Base-by-base conservation (phyloP, 2,888 invertebrate species). In the Elysia crispata region DNA sequence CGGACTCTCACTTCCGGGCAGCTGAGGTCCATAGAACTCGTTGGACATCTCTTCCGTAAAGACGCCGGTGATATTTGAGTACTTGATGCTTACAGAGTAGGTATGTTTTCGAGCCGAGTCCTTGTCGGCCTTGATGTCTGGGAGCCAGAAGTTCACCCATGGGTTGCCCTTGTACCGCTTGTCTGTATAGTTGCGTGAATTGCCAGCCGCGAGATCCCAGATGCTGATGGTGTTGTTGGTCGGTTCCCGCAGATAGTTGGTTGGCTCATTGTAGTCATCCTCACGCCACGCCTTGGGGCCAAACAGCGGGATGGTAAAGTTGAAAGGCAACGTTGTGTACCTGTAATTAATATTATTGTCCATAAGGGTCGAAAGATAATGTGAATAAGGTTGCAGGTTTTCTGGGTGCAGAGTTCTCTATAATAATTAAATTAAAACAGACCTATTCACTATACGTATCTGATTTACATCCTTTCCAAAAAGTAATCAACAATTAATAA, bases 241-340 rank as follows among this genome's bases (percentile, higher is more conserved):
- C 0, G 98, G 98, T 87, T 98, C 97, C 91, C 98, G 95, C 91
- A 98, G 96, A 86, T 97, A 92, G 93, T 98, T 98, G 77, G 98
- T 97, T 0, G 98, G 98, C 92, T 99, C 98, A 90, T 88, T 89
- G 83, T 89, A 91, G 84, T 92, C 91, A 79, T 92, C 91, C 64
- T 75, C 89, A 82, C 92, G 93, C 93, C 94, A 97, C 0, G 98
- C 97, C 90, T 98, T 94, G 0, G 98, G 98, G 0, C 98, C 99
- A 92, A 98, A 99, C 85, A 97, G 93, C 0, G 97, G 96, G 92
- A 98, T 94, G 0, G 98, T 98, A 92, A 96, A 97, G 91, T 99
- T 99, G 94, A 98, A 98, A 49, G 87, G 86, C 93, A 98, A 97
- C 31, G 97, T 97, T 91, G 96, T 94, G 91, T 97, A 98, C 80